These are phyloP conservation scores for Poecilobothrus nobilitatus DNA, from an alignment of 2,888 invertebrate species.

Conservation along the genomic window DNA sequence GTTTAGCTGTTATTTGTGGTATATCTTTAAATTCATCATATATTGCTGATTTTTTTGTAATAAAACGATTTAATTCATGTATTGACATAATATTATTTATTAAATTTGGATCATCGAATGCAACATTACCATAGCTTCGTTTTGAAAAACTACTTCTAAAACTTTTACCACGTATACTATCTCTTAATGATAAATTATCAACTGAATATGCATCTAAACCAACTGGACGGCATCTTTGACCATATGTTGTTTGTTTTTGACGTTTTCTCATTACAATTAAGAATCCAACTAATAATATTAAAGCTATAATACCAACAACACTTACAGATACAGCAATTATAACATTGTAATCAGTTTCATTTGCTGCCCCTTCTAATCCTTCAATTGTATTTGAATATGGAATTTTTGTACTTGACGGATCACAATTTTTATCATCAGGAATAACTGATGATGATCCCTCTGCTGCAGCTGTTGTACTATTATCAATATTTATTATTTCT, in stretches of 20 bases:
- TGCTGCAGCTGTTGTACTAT: slow-evolving; percentile 10
- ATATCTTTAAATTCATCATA: slow-evolving; percentile 74
- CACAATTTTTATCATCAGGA: slow-evolving; percentile 3
- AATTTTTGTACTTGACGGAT: not conserved
- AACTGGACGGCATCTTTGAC: slow-evolving; percentile 80
- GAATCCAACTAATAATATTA: slow-evolving; percentile 64
- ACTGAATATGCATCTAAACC: slow-evolving; percentile 82
- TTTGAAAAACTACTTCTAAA: slow-evolving; percentile 67
- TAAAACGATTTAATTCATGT: slow-evolving; percentile 66
- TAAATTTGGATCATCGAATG: slow-evolving; percentile 76
- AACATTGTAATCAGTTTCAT: slow-evolving; percentile 53
- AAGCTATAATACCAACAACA: slow-evolving; percentile 67
- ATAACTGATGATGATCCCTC: slow-evolving; percentile 13
- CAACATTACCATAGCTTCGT: slow-evolving; percentile 81
- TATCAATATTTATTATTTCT: slow-evolving; percentile 19
- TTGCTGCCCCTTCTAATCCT: slow-evolving; percentile 13
- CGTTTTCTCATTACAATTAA: slow-evolving; percentile 74
- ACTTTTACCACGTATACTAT: slow-evolving; percentile 68
- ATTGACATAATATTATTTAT: slow-evolving; percentile 66
- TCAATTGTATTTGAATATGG: not conserved
- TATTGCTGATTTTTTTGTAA: slow-evolving; percentile 60
- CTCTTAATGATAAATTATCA: slow-evolving; percentile 78
- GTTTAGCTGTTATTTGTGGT: slow-evolving; percentile 66
- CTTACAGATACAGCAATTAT: slow-evolving; percentile 76
- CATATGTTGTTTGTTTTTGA: slow-evolving; percentile 71